Evolutionary conservation across 2,113 vertebrate genomes (phyloP), one percentile per base, ranked within the genome.

Genomic region (Proterorhinus semilunaris): DNA sequence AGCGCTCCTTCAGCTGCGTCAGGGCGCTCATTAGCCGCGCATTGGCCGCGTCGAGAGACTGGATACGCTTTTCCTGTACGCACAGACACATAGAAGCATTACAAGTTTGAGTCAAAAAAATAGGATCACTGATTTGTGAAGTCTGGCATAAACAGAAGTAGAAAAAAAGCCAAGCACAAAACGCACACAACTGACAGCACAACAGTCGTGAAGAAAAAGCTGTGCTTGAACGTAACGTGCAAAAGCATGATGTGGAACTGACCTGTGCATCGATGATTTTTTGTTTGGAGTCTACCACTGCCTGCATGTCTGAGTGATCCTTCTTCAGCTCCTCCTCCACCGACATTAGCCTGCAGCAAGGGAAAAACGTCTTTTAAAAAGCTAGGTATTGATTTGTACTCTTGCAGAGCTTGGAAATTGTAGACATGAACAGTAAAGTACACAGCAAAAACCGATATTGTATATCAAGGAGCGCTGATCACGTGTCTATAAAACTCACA

Each of bases 211-310:
- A 42, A 61, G 42, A 61, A 42, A 61, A 61, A 44, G 10, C 7
- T 13, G 2, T 44, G 42, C 36, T n/a, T n/a, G 58, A 4, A 61
- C 16, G 58, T 61, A 44, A n/a, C 6, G 5, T 42, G 44, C 15
- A 61, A 43, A 61, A 2, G 10, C 6, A 5, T 6, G 10, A 11
- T 21, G 7, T 1, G 3, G 1, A 58, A 71, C 81, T 79, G 73
- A 99, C 98, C 98, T 99, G 98, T 63, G 96, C 97, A 57, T 99
- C 97, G 0, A 99, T 98, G 82, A 99, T 97, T 91, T 99, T 98
- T 91, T 99, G 98, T 52, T 99, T 99, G 69, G 96, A 98, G 85
- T 99, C 97, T 6, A 99, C 96, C 0, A 96, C 95, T 0, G 95
- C 96, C 77, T 99, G 98, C 98, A 99, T 99, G 91, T 99, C 97